Evolutionary conservation across 1,140 invertebrate species (phyloP), one percentile per base, ranked within the genome.

Genomic region (Nautilus pompilius): DNA sequence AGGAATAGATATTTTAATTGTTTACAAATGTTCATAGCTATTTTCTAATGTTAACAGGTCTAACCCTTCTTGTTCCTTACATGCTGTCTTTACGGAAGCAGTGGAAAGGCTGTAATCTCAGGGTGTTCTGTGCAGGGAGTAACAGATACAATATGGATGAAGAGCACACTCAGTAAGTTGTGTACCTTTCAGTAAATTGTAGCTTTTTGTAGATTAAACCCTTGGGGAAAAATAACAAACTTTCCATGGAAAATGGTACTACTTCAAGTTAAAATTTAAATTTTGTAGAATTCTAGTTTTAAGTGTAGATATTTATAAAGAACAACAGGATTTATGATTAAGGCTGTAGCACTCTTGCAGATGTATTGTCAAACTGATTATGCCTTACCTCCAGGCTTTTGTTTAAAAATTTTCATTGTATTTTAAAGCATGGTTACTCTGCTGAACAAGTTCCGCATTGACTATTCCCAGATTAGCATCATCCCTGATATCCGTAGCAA

Each of bases 401-500:
- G n/a, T 41, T 41, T 41, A 10, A n/a, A 41, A 49, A 10, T 15
- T 53, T 1, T 20, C n/a, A 65, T 55, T 71, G 69, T 67, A 41
- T 69, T 66, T 85, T 82, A n/a, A 78, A 96, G 93, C 65, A 96
- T 99, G 93, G 93, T 94, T 17, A 93, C 93, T 69, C 84, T 99
- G 15, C 82, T 98, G 28, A 90, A 92, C 0, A 98, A 97, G 84
- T 98, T 98, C 83, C 87, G 96, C 55, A 98, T 99, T 69, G 93
- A 97, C 81, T 98, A 94, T 82, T 93, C 93, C 0, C 92, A 95
- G 66, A 81, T 98, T 48, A 92, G 90, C 69, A 88, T 98, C 30
- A 90, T 98, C 62, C 86, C 88, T 4, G 95, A 95, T 75, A 80
- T 87, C 10, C 82, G 80, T 26, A 87, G 85, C 67, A 87, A 87